Evolutionary conservation across 1,140 invertebrate genomes (phyloP).

Genomic region (Euwallacea fornicatus): DNA sequence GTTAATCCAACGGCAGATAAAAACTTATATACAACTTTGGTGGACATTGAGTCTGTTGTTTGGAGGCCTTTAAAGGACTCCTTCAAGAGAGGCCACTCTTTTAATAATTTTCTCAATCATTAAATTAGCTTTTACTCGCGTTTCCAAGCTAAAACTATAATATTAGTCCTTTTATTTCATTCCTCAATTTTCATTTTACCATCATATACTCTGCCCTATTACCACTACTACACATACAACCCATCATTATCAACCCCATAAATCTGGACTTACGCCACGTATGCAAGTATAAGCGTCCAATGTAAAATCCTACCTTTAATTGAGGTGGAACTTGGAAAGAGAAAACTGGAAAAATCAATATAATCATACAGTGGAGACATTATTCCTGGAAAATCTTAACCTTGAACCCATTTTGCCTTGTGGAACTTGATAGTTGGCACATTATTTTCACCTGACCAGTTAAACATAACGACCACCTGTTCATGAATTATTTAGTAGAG

Average conservation of each 20-base stretch:
- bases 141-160: no score
- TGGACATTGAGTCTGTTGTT: no score
- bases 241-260: neutral
- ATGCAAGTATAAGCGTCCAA: neutral
- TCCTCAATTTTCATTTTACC: no score
- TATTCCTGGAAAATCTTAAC: slow-evolving; percentile 6
- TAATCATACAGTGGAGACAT: neutral
- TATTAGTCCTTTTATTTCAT: no score
- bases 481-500: neutral
- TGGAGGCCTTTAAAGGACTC: no score
- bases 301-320: neutral
- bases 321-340: neutral
- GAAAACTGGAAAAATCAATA: slow-evolving; percentile 5
- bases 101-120: no score
- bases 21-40: no score
- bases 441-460: neutral
- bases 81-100: no score
- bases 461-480: neutral
- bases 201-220: no score
- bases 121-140: no score
- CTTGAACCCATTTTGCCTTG: neutral
- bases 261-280: neutral
- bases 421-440: neutral
- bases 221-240: no score
- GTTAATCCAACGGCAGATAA: no score